A percentile compares a stretch with the other conserved stretches of the same genome.
phyloP scores from a whole-genome alignment of 2,113 vertebrate species.

The Emydocephalus ijimae region DNA sequence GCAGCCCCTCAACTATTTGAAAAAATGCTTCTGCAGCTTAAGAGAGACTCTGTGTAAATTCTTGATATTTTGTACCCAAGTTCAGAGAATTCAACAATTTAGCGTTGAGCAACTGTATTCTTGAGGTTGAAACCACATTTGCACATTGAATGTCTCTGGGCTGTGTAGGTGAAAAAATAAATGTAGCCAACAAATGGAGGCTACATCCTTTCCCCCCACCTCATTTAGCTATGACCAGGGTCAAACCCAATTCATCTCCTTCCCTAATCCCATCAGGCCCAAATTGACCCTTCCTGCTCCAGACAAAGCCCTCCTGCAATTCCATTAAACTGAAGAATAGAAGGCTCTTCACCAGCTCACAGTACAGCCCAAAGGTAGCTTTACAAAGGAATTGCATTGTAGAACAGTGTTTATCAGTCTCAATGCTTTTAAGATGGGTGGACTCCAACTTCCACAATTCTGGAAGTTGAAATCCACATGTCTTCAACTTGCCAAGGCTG shows the following conservation, averaged over 20 bases:
- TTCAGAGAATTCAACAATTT: neutral
- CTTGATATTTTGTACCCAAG: neutral
- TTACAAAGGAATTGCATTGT: neutral
- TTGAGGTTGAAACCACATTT: neutral
- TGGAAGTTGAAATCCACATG: neutral
- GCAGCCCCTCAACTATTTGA: neutral
- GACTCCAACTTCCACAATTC: neutral
- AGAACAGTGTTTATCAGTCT: neutral
- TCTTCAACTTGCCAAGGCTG: neutral
- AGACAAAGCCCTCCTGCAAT: neutral
- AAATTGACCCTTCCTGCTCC: neutral
- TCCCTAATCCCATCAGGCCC: neutral
- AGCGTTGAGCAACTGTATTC: neutral
- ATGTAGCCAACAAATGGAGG: neutral
- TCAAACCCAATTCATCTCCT: neutral
- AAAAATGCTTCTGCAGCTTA: neutral
- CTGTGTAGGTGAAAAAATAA: neutral
- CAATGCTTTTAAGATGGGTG: neutral
- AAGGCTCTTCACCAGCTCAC: neutral
- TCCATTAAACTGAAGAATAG: neutral
- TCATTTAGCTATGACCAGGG: neutral
- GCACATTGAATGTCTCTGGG: neutral
- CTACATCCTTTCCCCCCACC: neutral
- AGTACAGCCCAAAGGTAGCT: neutral
- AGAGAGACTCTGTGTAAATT: neutral